Conservation (phyloP, 2,797 vertebrate genomes). For the Tamandua tetradactyla region DNA sequence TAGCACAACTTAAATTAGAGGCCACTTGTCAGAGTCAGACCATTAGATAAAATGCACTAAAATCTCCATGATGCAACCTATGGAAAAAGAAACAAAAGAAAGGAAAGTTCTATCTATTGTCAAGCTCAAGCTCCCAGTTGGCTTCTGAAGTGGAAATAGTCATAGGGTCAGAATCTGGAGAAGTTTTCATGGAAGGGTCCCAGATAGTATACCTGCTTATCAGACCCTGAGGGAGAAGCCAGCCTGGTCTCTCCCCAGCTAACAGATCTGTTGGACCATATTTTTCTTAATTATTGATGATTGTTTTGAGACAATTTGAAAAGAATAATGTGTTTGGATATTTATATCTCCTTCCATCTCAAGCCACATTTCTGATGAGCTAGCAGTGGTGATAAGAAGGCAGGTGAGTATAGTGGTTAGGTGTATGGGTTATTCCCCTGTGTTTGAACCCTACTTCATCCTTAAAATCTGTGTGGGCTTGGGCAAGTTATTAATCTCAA, state of each 20-base stretch:
- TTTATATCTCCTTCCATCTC: neutral
- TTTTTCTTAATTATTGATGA: neutral
- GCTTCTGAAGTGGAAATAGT: neutral
- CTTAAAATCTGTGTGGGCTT: neutral
- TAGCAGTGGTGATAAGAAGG: neutral
- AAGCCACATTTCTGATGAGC: neutral
- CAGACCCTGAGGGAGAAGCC: neutral
- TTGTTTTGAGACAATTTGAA: neutral
- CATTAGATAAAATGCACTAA: constrained; percentile 20
- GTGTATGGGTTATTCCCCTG: neutral
- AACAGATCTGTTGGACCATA: neutral
- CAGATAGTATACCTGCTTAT: neutral
- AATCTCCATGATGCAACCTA: neutral
- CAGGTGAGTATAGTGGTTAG: neutral
- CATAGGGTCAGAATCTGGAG: neutral
- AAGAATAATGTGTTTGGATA: neutral
- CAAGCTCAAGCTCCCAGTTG: neutral
- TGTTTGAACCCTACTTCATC: neutral
- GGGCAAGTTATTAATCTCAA: neutral
- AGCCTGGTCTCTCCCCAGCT: neutral
- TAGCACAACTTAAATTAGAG: neutral
- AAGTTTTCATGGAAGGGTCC: neutral
- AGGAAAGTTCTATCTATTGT: neutral
- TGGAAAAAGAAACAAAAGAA: neutral
- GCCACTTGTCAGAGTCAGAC: neutral